phyloP scores from a whole-genome alignment of 2,113 vertebrate genomes.

The Macroglossus sobrinus region DNA sequence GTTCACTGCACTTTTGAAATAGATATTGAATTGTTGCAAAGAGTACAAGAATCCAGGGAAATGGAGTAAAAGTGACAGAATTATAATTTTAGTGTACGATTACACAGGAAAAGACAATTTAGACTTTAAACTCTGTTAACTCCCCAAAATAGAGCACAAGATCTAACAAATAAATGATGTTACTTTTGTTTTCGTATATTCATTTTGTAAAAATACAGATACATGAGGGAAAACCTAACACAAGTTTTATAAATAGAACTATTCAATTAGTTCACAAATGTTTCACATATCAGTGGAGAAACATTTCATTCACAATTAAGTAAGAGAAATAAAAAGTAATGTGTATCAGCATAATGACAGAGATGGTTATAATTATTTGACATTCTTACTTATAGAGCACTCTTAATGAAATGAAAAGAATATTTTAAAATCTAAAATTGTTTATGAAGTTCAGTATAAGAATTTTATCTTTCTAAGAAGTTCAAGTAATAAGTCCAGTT shows the following conservation, averaged over 20 bases:
- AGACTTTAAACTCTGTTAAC: constrained; percentile 33
- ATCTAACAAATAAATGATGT: neutral
- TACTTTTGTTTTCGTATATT: neutral
- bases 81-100: constrained; percentile 16
- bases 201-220: neutral
- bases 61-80: neutral
- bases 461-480: neutral
- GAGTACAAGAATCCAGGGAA: neutral
- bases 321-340: neutral
- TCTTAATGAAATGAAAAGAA: neutral
- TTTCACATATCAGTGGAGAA: neutral
- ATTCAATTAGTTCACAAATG: neutral
- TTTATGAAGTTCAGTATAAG: neutral
- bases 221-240: neutral
- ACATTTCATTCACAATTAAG: neutral
- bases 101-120: neutral
- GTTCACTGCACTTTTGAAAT: constrained; percentile 46
- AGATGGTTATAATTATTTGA: neutral
- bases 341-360: neutral
- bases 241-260: neutral
- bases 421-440: neutral
- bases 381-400: neutral
- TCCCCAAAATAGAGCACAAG: constrained; percentile 37
- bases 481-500: neutral
- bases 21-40: constrained; percentile 47